Conservation (phyloP, 2,888 invertebrate species). For the Pachycephus smyrnensis region DNA sequence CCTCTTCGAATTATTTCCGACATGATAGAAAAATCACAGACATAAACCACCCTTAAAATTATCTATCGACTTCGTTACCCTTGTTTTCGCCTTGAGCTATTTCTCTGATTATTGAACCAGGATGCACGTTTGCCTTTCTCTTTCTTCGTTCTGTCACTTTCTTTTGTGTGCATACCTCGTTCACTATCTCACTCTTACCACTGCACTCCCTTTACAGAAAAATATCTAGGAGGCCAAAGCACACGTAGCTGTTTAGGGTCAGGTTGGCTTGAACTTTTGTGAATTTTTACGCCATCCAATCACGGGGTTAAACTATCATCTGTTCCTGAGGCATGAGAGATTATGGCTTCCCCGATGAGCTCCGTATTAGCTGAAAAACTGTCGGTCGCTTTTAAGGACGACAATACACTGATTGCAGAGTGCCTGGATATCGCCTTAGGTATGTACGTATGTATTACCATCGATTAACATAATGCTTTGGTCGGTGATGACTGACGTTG, state of each 20-base stretch:
- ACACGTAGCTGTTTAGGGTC: conserved; percentile 9
- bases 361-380: conserved; percentile 37
- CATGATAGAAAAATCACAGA: too few species aligned
- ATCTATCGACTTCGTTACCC: too few species aligned
- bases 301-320: neutral
- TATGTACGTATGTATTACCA: conserved; percentile 47
- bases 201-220: neutral
- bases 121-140: too few species aligned
- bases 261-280: too few species aligned
- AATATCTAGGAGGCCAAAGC: conserved; percentile 9
- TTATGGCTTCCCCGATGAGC: conserved; percentile 38
- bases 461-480: conserved; percentile 26
- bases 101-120: too few species aligned
- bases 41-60: too few species aligned
- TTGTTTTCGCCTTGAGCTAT: too few species aligned
- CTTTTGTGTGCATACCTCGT: too few species aligned
- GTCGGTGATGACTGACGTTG: too few species aligned
- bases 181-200: neutral
- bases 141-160: too few species aligned
- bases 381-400: conserved; percentile 60
- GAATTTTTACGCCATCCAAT: conserved; percentile 2
- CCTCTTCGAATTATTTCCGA: too few species aligned
- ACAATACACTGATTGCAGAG: conserved; percentile 65
- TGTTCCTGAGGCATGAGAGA: neutral
- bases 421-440: conserved; percentile 69